phyloP scores from a whole-genome alignment of 2,888 invertebrate species.

The Thereva nobilitata region DNA sequence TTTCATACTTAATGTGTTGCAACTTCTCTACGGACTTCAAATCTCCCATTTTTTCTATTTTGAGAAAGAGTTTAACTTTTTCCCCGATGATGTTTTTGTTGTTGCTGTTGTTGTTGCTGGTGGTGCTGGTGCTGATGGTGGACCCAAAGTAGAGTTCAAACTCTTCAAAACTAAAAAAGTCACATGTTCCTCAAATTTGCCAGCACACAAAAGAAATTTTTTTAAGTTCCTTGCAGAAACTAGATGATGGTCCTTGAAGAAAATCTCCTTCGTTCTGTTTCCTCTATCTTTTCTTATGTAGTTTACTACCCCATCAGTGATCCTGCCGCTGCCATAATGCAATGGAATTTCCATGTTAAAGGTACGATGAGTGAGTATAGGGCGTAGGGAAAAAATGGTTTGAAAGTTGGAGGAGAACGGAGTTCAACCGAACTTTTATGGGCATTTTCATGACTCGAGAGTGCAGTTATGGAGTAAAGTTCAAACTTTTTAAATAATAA shows the following conservation, averaged over 20 bases:
- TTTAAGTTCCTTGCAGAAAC: neutral
- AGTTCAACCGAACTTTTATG: too few species aligned
- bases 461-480: too few species aligned
- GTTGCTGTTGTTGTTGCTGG: neutral
- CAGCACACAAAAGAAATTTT: slow-evolving; percentile 15
- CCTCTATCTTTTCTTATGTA: neutral
- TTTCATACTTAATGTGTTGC: slow-evolving; percentile 36
- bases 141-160: slow-evolving; percentile 2
- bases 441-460: too few species aligned
- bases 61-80: slow-evolving; percentile 15
- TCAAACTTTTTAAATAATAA: too few species aligned
- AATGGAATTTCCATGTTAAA: slow-evolving; percentile 27
- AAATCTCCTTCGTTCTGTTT: too few species aligned
- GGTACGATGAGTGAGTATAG: slow-evolving; percentile 14
- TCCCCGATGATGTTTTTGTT: slow-evolving; percentile 1
- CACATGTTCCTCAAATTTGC: slow-evolving; percentile 36
- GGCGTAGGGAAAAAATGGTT: too few species aligned
- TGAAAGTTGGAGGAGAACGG: too few species aligned
- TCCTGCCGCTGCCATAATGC: slow-evolving; percentile 17
- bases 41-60: slow-evolving; percentile 9
- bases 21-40: slow-evolving; percentile 28
- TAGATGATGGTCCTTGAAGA: too few species aligned
- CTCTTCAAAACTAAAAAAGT: slow-evolving; percentile 23
- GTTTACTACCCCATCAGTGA: neutral
- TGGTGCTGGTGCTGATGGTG: slow-evolving; percentile 4